Percentiles rank a stretch among this genome's conserved stretches.
Evolutionary conservation across 1,140 invertebrate species (phyloP).

Genomic region (Drosophila melanogaster): DNA sequence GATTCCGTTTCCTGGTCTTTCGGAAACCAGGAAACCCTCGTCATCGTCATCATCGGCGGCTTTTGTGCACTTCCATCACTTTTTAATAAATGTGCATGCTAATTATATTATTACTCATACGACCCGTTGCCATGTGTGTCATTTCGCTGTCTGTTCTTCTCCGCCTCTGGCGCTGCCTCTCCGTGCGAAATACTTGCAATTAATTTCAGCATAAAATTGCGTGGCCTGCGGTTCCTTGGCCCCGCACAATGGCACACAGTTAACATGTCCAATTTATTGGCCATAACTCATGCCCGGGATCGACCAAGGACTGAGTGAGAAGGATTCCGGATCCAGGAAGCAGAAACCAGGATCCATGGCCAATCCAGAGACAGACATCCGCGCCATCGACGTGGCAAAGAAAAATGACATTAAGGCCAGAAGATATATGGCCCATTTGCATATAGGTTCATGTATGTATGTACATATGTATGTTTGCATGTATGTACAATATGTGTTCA

Average conservation of each 20-base stretch:
- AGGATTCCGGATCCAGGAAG: background rate
- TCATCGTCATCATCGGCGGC: slow-evolving; percentile 19
- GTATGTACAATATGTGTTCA: background rate
- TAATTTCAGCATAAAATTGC: slow-evolving; percentile 81
- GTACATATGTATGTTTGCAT: too few species aligned
- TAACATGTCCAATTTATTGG: slow-evolving; percentile 83
- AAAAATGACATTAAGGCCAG: slow-evolving; percentile 77
- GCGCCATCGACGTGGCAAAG: slow-evolving; percentile 56
- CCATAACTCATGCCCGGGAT: slow-evolving; percentile 68
- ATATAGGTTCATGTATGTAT: slow-evolving; percentile 41
- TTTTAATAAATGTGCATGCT: slow-evolving; percentile 81
- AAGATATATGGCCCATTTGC: slow-evolving; percentile 77
- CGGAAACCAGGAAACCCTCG: slow-evolving; percentile 7
- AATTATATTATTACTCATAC: slow-evolving; percentile 82
- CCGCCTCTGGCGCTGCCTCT: background rate
- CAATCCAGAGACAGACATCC: slow-evolving; percentile 26
- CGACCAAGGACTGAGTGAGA: slow-evolving; percentile 17
- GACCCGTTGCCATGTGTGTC: slow-evolving; percentile 51
- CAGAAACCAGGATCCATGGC: background rate
- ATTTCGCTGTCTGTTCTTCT: slow-evolving; percentile 10
- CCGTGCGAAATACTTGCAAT: slow-evolving; percentile 73
- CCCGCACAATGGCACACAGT: slow-evolving; percentile 72
- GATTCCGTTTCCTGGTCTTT: slow-evolving; percentile 54
- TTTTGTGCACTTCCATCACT: slow-evolving; percentile 77
- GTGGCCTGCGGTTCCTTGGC: slow-evolving; percentile 68